Percentiles rank a stretch among this genome's conserved stretches.
These are phyloP conservation scores for Diaphora mendica DNA, from an alignment of 2,888 invertebrate species.

Conservation along the genomic window DNA sequence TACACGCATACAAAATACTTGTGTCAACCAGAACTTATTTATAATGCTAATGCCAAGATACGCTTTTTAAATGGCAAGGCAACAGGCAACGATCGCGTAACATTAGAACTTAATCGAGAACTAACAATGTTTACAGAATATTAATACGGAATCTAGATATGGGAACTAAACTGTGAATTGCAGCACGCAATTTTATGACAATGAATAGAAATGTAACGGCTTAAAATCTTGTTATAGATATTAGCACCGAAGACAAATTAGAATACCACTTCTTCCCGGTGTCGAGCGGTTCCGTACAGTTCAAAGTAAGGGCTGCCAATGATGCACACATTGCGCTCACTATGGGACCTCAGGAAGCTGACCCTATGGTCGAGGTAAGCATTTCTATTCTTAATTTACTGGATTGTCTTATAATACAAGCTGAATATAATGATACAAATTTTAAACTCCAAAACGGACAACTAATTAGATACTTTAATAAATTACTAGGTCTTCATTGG, in stretches of 20 bases:
- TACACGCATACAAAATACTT: conserved; percentile 63
- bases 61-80: conserved; percentile 61
- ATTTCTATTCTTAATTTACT: not conserved
- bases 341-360: conserved; percentile 88
- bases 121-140: conserved; percentile 44
- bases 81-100: conserved; percentile 44
- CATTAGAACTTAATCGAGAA: not conserved
- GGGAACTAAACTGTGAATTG: not conserved
- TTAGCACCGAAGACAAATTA: conserved; percentile 92
- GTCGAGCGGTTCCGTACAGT: conserved; percentile 89
- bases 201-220: not conserved
- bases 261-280: conserved; percentile 94
- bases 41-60: conserved; percentile 55
- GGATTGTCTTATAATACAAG: not conserved
- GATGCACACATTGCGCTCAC: conserved; percentile 95
- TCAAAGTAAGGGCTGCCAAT: conserved; percentile 92
- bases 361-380: conserved; percentile 92
- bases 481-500: conserved; percentile 91
- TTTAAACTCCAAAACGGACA: not conserved
- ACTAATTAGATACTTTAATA: conserved; percentile 1
- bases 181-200: conserved; percentile 19
- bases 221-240: conserved; percentile 87
- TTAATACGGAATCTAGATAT: conserved; percentile 12
- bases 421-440: not conserved
- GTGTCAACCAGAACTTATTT: conserved; percentile 72